These are phyloP conservation scores for Acanthornis magna DNA, from an alignment of 2,797 vertebrate species.

Conservation along the genomic window DNA sequence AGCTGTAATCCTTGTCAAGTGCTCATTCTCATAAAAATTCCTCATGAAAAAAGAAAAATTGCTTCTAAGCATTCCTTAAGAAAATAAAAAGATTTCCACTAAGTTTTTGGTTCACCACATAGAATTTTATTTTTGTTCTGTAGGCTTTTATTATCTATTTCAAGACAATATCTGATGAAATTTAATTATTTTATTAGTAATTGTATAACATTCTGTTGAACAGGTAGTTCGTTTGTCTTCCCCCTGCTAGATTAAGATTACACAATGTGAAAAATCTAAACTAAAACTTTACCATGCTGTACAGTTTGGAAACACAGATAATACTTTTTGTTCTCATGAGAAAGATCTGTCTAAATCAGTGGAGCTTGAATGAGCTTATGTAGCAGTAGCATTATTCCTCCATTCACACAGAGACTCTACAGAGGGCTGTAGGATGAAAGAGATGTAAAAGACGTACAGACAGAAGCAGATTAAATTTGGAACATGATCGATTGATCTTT, in stretches of 20 bases:
- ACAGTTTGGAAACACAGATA: not conserved
- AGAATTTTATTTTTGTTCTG: not conserved
- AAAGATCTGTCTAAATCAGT: not conserved
- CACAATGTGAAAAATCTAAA: not conserved
- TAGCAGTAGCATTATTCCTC: not conserved
- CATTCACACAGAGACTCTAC: not conserved
- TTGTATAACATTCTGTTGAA: not conserved
- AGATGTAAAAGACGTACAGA: not conserved
- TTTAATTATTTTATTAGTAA: not conserved
- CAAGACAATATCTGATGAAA: not conserved
- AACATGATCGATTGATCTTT: not conserved
- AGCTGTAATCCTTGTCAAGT: not conserved
- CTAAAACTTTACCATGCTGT: not conserved
- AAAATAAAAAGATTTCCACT: not conserved
- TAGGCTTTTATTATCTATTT: not conserved
- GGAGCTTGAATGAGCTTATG: not conserved
- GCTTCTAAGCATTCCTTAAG: not conserved
- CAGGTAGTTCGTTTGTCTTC: not conserved
- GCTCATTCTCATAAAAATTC: not conserved
- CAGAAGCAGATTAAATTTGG: conserved; percentile 23
- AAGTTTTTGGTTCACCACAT: not conserved
- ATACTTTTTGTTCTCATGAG: not conserved
- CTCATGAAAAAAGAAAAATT: not conserved
- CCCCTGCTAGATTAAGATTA: not conserved
- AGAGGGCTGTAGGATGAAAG: not conserved